Base-by-base conservation (phyloP, 2,113 vertebrate species). In the Charadrius vociferus region DNA sequence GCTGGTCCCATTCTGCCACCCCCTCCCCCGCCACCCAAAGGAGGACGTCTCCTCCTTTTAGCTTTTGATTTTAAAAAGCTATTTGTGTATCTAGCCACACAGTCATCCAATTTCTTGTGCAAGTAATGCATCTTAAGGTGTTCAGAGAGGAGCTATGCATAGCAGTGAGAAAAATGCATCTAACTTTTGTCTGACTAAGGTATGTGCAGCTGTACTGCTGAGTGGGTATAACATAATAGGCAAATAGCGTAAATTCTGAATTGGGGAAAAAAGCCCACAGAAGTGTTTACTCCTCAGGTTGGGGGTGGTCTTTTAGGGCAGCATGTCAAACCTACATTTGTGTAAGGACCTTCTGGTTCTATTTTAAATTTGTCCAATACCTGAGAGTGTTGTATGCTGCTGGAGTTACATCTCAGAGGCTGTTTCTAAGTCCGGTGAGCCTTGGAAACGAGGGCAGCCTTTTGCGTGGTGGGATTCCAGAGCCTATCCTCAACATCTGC, bases 11-110 rank as follows among this genome's bases (percentile, higher is more conserved):
- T 50, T 32, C 22, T 2, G 12, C 26, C 19, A 27, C 12, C 3
- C 7, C 12, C 7, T 10, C 3, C 7, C 12, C 7, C 1, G 0
- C 2, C 6, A 17, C 39, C 16, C 7, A 37, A 63, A 59, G 47
- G 13, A 53, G 7, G 4, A 29, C 27, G 6, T 15, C 10, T 83
- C 18, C 16, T 78, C 32, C 23, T 55, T 81, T n/a, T 17, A 56
- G 3, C 10, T 92, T 85, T 32, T 14, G 2, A 3, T 74, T 58
- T 81, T 36, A 70, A 56, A 47, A 92, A 77, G 10, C 7, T 62
- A 13, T 71, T 41, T 61, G 26, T 66, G 36, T 36, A 37, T 70
- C 30, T 47, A 81, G 19, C 45, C 66, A 70, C 81, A 34, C 14
- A 50, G 19, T 15, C 18, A 29, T 45, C 6, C 36, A 22, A 27